A percentile compares a stretch with the other conserved stretches of the same genome.
Evolutionary conservation across 2,113 vertebrate species (phyloP).

Genomic region (Ascaphus truei): DNA sequence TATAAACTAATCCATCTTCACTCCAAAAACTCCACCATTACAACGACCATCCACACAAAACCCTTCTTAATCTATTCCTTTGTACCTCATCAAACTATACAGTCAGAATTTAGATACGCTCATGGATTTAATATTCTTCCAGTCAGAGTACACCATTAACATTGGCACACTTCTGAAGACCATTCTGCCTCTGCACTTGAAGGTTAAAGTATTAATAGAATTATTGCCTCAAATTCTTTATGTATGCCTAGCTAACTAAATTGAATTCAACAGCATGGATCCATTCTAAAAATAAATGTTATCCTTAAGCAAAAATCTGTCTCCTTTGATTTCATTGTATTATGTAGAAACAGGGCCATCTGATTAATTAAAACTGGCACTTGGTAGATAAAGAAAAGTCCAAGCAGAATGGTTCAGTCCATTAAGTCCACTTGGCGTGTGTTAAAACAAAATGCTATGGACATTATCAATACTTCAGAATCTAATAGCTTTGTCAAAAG

Average conservation of each 20-base stretch:
- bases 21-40: no score
- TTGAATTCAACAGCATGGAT: constrained; percentile 25
- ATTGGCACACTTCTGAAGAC: no score
- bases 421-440: constrained; percentile 8
- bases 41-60: no score
- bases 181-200: no score
- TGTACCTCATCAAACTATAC: no score
- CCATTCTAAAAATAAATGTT: constrained; percentile 26
- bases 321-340: constrained; percentile 14
- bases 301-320: constrained; percentile 34
- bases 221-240: no score
- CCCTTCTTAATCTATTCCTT: no score
- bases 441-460: neutral
- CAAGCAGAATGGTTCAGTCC: constrained; percentile 7
- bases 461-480: constrained; percentile 37
- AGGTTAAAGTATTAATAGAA: no score
- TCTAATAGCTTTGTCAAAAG: neutral
- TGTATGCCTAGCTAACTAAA: constrained; percentile 28
- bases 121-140: no score
- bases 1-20: no score
- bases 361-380: constrained; percentile 27
- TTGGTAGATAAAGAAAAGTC: constrained; percentile 21
- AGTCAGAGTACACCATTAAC: no score
- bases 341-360: constrained; percentile 14
- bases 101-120: no score